These are phyloP conservation scores for Hypomecis atomaria DNA, from an alignment of 2,888 invertebrate genomes.

Conservation along the genomic window DNA sequence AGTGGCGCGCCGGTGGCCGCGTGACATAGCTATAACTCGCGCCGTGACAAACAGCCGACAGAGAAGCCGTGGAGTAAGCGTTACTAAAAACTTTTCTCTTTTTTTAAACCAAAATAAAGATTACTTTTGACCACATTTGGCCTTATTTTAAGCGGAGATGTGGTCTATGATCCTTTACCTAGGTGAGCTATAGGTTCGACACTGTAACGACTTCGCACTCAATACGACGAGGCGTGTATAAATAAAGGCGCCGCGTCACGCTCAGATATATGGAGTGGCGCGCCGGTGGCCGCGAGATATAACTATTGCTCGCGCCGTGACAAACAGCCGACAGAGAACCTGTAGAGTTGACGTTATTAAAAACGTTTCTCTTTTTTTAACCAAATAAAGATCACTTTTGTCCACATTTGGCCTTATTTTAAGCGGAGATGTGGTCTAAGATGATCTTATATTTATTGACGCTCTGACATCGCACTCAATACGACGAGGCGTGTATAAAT, in stretches of 20 bases:
- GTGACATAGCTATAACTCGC: conserved; percentile 83
- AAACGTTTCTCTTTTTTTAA: no score
- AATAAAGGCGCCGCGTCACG: conserved; percentile 66
- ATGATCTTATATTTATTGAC: no score
- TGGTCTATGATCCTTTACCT: no score
- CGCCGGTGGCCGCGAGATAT: conserved; percentile 84
- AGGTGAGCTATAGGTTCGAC: no score
- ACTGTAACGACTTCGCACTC: conserved; percentile 43
- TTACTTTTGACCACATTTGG: no score
- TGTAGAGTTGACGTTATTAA: no score
- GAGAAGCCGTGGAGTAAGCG: conserved; percentile 63
- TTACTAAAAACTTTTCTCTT: no score
- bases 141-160: no score
- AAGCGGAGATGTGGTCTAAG: no score
- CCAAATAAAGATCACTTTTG: no score
- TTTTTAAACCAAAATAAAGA: no score
- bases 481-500: conserved; percentile 52
- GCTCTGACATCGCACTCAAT: conserved; percentile 45
- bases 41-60: conserved; percentile 79
- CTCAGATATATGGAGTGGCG: conserved; percentile 84
- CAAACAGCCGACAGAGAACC: conserved; percentile 58
- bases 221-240: conserved; percentile 52
- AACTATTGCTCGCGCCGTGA: conserved; percentile 83
- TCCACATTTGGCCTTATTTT: no score
- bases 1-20: conserved; percentile 84